Evolutionary conservation across 1,140 invertebrate species (phyloP).

Genomic region (Phortica variegata): DNA sequence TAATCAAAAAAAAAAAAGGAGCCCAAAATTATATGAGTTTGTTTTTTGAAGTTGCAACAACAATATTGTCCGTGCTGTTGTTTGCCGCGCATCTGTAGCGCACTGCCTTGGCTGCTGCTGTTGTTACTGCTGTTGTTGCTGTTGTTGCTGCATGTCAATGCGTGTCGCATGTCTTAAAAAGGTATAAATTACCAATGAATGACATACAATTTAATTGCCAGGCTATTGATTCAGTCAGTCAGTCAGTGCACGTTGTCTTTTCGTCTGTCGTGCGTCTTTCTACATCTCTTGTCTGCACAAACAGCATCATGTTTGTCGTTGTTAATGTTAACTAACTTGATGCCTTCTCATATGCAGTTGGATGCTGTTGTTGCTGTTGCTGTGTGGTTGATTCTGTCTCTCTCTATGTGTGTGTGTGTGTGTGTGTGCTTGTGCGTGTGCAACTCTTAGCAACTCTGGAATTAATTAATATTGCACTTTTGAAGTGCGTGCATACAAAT

Average conservation of each 20-base stretch:
- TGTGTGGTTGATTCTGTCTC: too few relatives aligned
- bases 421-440: constrained; percentile 19
- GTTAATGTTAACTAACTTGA: background rate
- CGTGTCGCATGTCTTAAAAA: constrained; percentile 37
- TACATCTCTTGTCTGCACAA: constrained; percentile 23
- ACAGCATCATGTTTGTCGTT: constrained; percentile 11
- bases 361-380: constrained; percentile 15
- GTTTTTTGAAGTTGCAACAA: background rate
- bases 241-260: background rate
- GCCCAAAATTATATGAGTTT: too few relatives aligned
- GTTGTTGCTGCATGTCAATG: constrained; percentile 10
- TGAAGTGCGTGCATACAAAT: constrained; percentile 55
- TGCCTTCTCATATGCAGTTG: too few relatives aligned
- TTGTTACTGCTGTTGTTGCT: constrained; percentile 13
- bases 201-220: constrained; percentile 57
- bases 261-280: background rate
- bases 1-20: constrained; percentile 1
- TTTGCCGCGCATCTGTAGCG: constrained; percentile 4
- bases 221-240: constrained; percentile 22
- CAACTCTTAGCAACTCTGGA: constrained; percentile 30
- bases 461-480: constrained; percentile 57
- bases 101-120: constrained; percentile 16
- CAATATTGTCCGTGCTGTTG: background rate
- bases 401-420: too few relatives aligned
- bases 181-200: constrained; percentile 57